Evolutionary conservation across 2,113 vertebrate genomes (phyloP).

Genomic region (Ahaetulla prasina): DNA sequence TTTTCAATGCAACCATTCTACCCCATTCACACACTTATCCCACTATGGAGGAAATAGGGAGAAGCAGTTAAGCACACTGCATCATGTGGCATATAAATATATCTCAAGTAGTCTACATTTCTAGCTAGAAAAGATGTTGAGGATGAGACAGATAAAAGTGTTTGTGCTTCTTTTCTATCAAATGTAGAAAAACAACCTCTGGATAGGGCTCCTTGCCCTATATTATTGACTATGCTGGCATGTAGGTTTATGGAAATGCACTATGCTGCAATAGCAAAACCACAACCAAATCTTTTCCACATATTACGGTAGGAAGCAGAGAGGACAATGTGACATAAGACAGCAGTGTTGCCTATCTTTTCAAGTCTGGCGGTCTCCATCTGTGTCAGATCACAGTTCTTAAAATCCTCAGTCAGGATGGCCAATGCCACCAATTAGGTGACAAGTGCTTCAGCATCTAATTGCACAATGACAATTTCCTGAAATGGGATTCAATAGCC

Average conservation of each 20-base stretch:
- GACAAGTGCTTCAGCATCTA: neutral
- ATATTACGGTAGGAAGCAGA: neutral
- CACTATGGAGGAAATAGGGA: neutral
- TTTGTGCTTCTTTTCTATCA: neutral
- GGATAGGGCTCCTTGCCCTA: neutral
- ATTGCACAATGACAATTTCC: neutral
- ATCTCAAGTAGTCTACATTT: neutral
- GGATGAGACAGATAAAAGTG: neutral
- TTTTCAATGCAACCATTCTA: neutral
- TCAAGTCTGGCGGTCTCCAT: neutral
- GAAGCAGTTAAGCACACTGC: neutral
- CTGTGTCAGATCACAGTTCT: neutral
- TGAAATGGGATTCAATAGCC: neutral
- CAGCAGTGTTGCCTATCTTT: neutral
- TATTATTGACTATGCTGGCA: neutral
- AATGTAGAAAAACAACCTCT: neutral
- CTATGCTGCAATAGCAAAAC: neutral
- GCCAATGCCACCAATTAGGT: neutral
- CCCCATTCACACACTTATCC: neutral
- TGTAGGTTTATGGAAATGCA: neutral
- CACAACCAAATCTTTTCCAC: neutral
- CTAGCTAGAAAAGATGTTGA: neutral
- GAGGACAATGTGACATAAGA: slow-evolving; percentile 16
- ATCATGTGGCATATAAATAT: neutral
- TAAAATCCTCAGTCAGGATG: neutral